Evolutionary conservation across 2,888 invertebrate genomes (phyloP).

Genomic region (Linnaemya vulpina): DNA sequence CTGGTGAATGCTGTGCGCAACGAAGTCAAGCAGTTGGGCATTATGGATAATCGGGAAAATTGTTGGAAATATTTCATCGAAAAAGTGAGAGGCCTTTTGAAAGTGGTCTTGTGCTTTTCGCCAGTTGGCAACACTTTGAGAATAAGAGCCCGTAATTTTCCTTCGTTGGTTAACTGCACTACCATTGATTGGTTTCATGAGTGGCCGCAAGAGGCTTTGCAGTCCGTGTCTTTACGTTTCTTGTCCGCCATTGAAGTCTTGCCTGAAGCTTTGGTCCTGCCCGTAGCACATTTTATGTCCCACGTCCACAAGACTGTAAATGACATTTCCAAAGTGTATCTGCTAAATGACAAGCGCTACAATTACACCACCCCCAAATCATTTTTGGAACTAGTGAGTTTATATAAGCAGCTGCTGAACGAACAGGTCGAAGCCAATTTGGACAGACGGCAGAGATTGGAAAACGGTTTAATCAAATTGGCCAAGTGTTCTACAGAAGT

Average conservation of each 20-base stretch:
- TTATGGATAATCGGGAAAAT: slow-evolving; percentile 94
- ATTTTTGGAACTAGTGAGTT: slow-evolving; percentile 94
- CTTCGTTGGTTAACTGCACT: slow-evolving; percentile 95
- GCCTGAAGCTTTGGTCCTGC: slow-evolving; percentile 84
- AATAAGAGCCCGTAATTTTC: slow-evolving; percentile 94
- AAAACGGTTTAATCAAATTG: slow-evolving; percentile 94
- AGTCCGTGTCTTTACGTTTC: slow-evolving; percentile 94
- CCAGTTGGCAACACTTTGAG: slow-evolving; percentile 96
- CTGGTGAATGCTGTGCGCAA: slow-evolving; percentile 90
- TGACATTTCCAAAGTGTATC: slow-evolving; percentile 90
- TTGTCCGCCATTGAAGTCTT: slow-evolving; percentile 88
- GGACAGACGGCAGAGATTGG: slow-evolving; percentile 90
- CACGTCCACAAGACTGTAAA: slow-evolving; percentile 95
- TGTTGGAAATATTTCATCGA: slow-evolving; percentile 98
- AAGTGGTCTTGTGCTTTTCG: slow-evolving; percentile 93
- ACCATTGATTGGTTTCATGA: slow-evolving; percentile 98
- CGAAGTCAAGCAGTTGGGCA: slow-evolving; percentile 91
- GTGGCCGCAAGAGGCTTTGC: slow-evolving; percentile 96
- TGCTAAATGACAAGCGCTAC: slow-evolving; percentile 93
- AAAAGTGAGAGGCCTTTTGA: slow-evolving; percentile 90
- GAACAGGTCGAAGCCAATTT: slow-evolving; percentile 88
- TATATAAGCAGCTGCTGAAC: slow-evolving; percentile 89
- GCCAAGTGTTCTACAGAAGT: slow-evolving; percentile 93
- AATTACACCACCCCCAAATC: slow-evolving; percentile 99
- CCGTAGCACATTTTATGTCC: slow-evolving; percentile 94